These are phyloP conservation scores for Leptopterna dolabrata DNA, from an alignment of 2,888 invertebrate species.

Conservation along the genomic window DNA sequence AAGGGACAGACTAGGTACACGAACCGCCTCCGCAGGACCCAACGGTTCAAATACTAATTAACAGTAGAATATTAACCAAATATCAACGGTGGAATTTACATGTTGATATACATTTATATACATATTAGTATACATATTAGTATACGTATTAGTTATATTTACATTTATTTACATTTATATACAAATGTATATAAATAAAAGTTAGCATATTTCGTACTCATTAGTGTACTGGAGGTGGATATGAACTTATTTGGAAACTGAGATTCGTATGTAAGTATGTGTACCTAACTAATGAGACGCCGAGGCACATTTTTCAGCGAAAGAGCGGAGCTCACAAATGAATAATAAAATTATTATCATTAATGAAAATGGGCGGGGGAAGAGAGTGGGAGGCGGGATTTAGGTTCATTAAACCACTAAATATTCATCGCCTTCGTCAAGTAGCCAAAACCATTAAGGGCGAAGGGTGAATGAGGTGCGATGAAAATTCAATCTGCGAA, in stretches of 20 bases:
- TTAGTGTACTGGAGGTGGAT: too few relatives aligned
- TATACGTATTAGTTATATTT: too few relatives aligned
- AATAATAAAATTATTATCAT: not conserved
- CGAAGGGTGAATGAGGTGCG: not conserved
- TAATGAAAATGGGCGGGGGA: not conserved
- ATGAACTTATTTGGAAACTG: not conserved
- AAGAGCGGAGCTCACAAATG: not conserved
- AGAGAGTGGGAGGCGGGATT: not conserved
- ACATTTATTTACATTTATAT: too few relatives aligned
- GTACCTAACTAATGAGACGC: not conserved
- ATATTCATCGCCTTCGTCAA: not conserved
- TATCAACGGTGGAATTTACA: too few relatives aligned
- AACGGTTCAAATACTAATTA: too few relatives aligned
- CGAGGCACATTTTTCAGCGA: not conserved
- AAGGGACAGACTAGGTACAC: too few relatives aligned
- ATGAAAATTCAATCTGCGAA: not conserved
- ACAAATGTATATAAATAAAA: too few relatives aligned
- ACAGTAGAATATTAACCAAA: too few relatives aligned
- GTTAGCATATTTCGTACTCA: too few relatives aligned
- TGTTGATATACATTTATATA: too few relatives aligned
- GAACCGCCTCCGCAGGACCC: too few relatives aligned
- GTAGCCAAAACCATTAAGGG: not conserved
- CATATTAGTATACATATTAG: too few relatives aligned
- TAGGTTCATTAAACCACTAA: constrained; percentile 1
- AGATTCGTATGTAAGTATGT: not conserved